These are phyloP conservation scores for Meganola albula DNA, from an alignment of 2,888 invertebrate species.

Conservation along the genomic window DNA sequence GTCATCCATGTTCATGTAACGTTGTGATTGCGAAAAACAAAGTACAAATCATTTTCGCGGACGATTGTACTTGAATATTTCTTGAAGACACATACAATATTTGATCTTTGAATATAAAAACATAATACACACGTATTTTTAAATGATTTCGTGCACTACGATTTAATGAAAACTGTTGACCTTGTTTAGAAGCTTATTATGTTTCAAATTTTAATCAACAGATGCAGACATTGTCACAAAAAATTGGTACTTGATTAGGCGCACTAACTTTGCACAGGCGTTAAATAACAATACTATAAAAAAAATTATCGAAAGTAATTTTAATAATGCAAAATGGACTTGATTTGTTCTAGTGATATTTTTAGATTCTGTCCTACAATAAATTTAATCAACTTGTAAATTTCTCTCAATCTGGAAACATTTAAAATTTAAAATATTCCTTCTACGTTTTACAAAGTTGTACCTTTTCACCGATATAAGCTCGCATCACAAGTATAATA, in stretches of 20 bases:
- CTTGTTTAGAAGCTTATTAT: conserved; percentile 78
- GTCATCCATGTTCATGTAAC: conserved; percentile 79
- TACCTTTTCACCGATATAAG: too few relatives aligned
- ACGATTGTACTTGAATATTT: conserved; percentile 62
- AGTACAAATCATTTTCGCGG: conserved; percentile 74
- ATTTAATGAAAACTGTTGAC: conserved; percentile 78
- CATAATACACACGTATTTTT: conserved; percentile 61
- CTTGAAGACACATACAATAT: conserved; percentile 47
- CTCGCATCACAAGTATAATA: too few relatives aligned
- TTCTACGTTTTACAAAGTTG: too few relatives aligned
- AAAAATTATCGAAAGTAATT: too few relatives aligned
- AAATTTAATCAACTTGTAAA: too few relatives aligned
- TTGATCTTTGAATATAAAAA: conserved; percentile 51
- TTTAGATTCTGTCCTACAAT: too few relatives aligned
- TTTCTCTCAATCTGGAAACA: too few relatives aligned
- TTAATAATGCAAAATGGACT: too few relatives aligned
- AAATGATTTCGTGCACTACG: conserved; percentile 70
- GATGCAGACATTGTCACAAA: conserved; percentile 77
- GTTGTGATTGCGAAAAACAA: conserved; percentile 78
- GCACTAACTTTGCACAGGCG: conserved; percentile 46
- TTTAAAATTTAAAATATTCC: too few relatives aligned
- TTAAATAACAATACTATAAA: too few relatives aligned
- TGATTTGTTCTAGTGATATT: too few relatives aligned
- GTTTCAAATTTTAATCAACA: conserved; percentile 78
- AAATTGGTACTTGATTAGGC: conserved; percentile 52